Evolutionary conservation across 2,888 invertebrate genomes (phyloP).

Genomic region (Melanargia galathea): DNA sequence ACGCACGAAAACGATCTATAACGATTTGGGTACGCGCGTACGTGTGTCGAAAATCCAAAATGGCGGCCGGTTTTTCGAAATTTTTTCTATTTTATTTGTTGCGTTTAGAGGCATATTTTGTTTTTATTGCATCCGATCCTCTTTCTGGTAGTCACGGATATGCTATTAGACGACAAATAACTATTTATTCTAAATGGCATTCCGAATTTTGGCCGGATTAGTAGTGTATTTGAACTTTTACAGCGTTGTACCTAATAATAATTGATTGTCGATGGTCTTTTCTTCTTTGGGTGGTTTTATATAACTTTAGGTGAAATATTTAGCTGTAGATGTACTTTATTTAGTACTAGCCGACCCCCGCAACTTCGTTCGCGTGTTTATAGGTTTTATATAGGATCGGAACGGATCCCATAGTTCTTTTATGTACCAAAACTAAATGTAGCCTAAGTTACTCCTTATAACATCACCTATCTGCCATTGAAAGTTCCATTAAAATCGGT

Average conservation of each 20-base stretch:
- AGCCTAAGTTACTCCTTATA: too few relatives aligned
- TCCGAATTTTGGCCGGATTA: slow-evolving; percentile 36
- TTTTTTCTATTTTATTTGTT: slow-evolving; percentile 72
- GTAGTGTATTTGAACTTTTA: slow-evolving; percentile 23
- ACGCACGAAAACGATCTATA: slow-evolving; percentile 80
- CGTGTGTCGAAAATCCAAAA: slow-evolving; percentile 48
- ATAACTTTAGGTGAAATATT: too few relatives aligned
- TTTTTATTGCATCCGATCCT: slow-evolving; percentile 74
- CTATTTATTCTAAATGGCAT: slow-evolving; percentile 48
- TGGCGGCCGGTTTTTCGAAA: slow-evolving; percentile 56
- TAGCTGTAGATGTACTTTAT: too few relatives aligned
- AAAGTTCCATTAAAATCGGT: too few relatives aligned
- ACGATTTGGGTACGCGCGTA: slow-evolving; percentile 75
- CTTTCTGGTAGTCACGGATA: slow-evolving; percentile 73
- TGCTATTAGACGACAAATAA: slow-evolving; percentile 59
- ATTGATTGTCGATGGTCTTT: neutral
- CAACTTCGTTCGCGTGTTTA: too few relatives aligned
- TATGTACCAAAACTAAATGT: too few relatives aligned
- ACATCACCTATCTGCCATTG: too few relatives aligned
- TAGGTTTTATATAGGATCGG: too few relatives aligned
- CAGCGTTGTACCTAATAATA: neutral
- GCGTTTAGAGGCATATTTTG: slow-evolving; percentile 68
- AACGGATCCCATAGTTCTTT: too few relatives aligned
- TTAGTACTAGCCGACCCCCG: too few relatives aligned
- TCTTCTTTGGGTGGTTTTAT: neutral